These are phyloP conservation scores for Sebastolobus altivelis DNA, from an alignment of 2,797 vertebrate genomes.

Conservation along the genomic window DNA sequence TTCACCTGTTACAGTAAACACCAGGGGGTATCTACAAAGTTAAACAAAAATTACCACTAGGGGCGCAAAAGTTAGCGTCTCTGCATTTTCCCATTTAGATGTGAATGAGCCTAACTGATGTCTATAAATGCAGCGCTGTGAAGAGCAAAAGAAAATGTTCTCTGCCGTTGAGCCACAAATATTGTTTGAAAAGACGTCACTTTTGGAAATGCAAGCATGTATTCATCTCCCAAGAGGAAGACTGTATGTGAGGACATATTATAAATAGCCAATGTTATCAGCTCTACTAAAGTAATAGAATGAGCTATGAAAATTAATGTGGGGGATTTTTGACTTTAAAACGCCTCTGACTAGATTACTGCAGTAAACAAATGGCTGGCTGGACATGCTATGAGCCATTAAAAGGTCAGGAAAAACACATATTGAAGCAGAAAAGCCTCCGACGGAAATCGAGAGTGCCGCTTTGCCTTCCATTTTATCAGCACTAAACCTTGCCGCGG, in stretches of 20 bases:
- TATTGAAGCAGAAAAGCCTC: background rate
- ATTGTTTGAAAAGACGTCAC: conserved; percentile 20
- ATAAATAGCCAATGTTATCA: conserved; percentile 25
- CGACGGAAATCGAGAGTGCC: conserved; percentile 5
- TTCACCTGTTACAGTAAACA: conserved; percentile 12
- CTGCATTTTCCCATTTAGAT: background rate
- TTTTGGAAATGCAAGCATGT: conserved; percentile 2
- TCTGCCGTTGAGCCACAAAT: conserved; percentile 16
- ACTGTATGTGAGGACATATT: background rate
- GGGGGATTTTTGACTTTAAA: conserved; percentile 17
- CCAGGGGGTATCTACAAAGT: background rate
- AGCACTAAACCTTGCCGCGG: background rate
- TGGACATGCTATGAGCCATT: conserved; percentile 1
- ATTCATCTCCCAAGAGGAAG: conserved; percentile 20
- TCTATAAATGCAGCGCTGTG: no score
- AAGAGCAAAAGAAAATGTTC: conserved; percentile 22
- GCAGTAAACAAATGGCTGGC: conserved; percentile 11
- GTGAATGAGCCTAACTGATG: background rate
- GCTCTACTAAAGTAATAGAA: conserved; percentile 13
- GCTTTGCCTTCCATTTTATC: conserved; percentile 10
- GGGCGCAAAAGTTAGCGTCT: background rate
- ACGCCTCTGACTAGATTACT: conserved; percentile 10
- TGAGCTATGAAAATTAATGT: conserved; percentile 2
- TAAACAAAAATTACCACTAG: background rate
- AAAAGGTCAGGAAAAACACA: background rate